Percentiles rank a stretch among this genome's conserved stretches.
These are phyloP conservation scores for Pseudomyrmex dendroicus DNA, from an alignment of 1,140 invertebrate species.

Conservation along the genomic window DNA sequence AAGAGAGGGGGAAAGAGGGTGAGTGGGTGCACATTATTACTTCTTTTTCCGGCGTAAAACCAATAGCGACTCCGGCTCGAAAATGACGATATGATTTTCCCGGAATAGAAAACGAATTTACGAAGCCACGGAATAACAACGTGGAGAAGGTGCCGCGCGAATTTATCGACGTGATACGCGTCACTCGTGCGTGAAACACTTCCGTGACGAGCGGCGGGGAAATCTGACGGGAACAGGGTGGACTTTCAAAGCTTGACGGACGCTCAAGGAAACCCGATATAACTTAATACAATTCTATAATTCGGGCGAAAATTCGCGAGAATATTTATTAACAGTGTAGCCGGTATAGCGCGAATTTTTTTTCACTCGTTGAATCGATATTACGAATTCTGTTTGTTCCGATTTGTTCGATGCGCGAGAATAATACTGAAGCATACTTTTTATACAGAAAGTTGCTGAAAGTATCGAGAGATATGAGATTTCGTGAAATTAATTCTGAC, in stretches of 20 bases:
- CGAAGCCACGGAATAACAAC: constrained; percentile 38
- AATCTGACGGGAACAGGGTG: background rate
- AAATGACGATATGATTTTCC: constrained; percentile 67
- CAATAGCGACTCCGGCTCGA: constrained; percentile 39
- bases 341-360: background rate
- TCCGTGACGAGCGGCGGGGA: background rate
- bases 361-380: background rate
- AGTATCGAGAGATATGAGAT: too few species aligned
- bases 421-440: constrained; percentile 11
- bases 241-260: constrained; percentile 44
- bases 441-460: background rate
- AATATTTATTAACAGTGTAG: constrained; percentile 39
- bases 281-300: constrained; percentile 53
- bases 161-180: constrained; percentile 49
- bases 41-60: constrained; percentile 48
- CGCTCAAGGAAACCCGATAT: constrained; percentile 47
- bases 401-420: background rate
- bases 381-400: constrained; percentile 4
- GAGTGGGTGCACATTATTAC: constrained; percentile 42
- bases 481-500: background rate
- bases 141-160: constrained; percentile 5
- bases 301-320: constrained; percentile 20
- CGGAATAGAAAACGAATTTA: constrained; percentile 61
- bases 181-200: constrained; percentile 52
- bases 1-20: background rate